Evolutionary conservation across 2,797 vertebrate species (phyloP).

Genomic region (Gephyroberyx darwinii): DNA sequence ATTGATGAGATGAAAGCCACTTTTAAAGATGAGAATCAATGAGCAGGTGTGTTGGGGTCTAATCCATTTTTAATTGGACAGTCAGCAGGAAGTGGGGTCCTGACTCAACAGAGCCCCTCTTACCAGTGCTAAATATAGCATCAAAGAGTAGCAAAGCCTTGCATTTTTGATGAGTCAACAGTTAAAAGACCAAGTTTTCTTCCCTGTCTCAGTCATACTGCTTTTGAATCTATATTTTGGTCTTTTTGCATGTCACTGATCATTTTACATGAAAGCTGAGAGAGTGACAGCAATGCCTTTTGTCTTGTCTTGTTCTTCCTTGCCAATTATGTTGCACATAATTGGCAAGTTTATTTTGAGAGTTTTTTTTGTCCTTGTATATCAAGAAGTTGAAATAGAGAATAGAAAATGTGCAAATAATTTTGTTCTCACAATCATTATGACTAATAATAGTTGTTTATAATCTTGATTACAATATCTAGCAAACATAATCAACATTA

Average conservation of each 20-base stretch:
- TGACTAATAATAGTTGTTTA: no score
- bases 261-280: conserved; percentile 31
- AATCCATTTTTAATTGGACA: conserved; percentile 69
- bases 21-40: conserved; percentile 37
- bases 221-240: neutral
- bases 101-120: conserved; percentile 36
- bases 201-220: neutral
- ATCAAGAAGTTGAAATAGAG: no score
- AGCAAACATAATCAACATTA: no score
- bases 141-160: conserved; percentile 37
- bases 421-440: neutral
- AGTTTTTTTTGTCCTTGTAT: neutral
- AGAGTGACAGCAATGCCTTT: neutral
- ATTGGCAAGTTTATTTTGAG: no score
- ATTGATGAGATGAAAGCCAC: conserved; percentile 35
- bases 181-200: conserved; percentile 2
- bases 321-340: conserved; percentile 21
- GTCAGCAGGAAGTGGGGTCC: conserved; percentile 61
- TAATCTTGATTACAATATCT: neutral
- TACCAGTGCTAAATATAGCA: conserved; percentile 62
- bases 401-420: no score
- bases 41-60: conserved; percentile 48
- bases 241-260: conserved; percentile 14
- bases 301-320: conserved; percentile 15
- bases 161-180: conserved; percentile 46